Base-by-base conservation (phyloP, 2,888 invertebrate species). In the Graphium colonna region DNA sequence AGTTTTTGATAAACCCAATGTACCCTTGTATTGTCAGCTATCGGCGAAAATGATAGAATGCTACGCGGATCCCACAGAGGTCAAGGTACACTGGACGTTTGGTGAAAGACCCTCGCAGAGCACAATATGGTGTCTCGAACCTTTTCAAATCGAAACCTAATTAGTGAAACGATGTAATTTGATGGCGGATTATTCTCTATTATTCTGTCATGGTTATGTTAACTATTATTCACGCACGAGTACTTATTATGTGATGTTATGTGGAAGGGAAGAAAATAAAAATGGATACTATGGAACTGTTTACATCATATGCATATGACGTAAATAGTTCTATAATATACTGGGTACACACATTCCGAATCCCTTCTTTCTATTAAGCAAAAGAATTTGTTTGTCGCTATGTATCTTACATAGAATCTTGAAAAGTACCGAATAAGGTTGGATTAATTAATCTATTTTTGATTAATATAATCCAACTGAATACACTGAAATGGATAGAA, bases 71-170 rank as follows among this genome's bases (percentile, higher is more conserved):
- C 60, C 52, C 56, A 52, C 51, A 42, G 5, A 52, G 78, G 51
- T 70, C 80, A 57, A 8, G 42, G 56, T 61, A 62, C 41, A 62
- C 52, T 72, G 76, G 77, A 43, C 60, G 62, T 55, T 33, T 48
- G 51, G 60, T 60, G 62, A 40, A 67, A 69, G 65, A 70, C 71
- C 72, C 73, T 71, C 69, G 71, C 71, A 72, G 69, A 74, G 75
- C 65, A 80, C 78, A 82, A 81, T 78, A 75, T 72, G 75, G 74
- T 68, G 72, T 75, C 73, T 74, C 72, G 71, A 70, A 76, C 77
- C 77, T 62, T 75, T 76, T 73, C 71, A 73, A 77, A 79, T 76
- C 75, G 76, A 72, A 74, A 71, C 69, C 75, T 82, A 82, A 83
- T 83, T 83, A 76, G 73, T 70, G 67, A 67, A 69, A 72, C 68